Evolutionary conservation across 2,888 invertebrate species (phyloP).

Genomic region (Plagodis dolabraria): DNA sequence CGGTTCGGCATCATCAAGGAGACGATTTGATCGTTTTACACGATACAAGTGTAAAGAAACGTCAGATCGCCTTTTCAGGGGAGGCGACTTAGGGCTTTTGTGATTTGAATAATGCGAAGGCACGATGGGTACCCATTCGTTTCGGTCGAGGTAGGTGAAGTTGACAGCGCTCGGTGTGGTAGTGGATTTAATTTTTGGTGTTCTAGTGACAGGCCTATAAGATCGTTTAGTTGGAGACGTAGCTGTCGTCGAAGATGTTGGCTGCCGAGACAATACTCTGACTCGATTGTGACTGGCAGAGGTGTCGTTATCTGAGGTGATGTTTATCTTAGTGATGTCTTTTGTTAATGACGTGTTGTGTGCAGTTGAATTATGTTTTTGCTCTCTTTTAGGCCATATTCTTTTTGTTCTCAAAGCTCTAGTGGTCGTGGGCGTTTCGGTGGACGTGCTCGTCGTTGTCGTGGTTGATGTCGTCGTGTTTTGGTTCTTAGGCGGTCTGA

Average conservation of each 20-base stretch:
- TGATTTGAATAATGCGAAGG: slow-evolving; percentile 61
- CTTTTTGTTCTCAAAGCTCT: slow-evolving; percentile 71
- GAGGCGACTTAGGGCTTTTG: slow-evolving; percentile 33
- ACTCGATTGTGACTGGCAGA: slow-evolving; percentile 56
- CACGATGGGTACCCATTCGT: slow-evolving; percentile 78
- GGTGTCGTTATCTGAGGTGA: slow-evolving; percentile 51
- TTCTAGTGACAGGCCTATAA: slow-evolving; percentile 70
- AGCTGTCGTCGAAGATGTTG: slow-evolving; percentile 46
- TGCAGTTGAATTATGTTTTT: slow-evolving; percentile 53
- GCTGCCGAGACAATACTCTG: slow-evolving; percentile 54
- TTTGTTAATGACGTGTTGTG: slow-evolving; percentile 48
- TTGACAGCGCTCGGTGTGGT: slow-evolving; percentile 50
- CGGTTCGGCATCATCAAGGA: slow-evolving; percentile 29
- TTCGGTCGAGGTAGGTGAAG: slow-evolving; percentile 56
- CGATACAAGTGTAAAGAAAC: not conserved
- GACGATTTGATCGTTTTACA: not conserved
- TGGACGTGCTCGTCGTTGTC: slow-evolving; percentile 51
- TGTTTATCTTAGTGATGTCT: slow-evolving; percentile 46
- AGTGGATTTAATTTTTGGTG: slow-evolving; percentile 60
- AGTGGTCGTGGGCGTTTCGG: slow-evolving; percentile 62
- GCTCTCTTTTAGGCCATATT: slow-evolving; percentile 71
- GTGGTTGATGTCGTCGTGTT: slow-evolving; percentile 54
- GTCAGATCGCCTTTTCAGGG: slow-evolving; percentile 26
- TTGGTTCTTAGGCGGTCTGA: slow-evolving; percentile 62
- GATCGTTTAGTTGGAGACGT: slow-evolving; percentile 54